A percentile compares a stretch with the other conserved stretches of the same genome.
Evolutionary conservation across 2,113 vertebrate species (phyloP).

Genomic region (Sterna hirundo): DNA sequence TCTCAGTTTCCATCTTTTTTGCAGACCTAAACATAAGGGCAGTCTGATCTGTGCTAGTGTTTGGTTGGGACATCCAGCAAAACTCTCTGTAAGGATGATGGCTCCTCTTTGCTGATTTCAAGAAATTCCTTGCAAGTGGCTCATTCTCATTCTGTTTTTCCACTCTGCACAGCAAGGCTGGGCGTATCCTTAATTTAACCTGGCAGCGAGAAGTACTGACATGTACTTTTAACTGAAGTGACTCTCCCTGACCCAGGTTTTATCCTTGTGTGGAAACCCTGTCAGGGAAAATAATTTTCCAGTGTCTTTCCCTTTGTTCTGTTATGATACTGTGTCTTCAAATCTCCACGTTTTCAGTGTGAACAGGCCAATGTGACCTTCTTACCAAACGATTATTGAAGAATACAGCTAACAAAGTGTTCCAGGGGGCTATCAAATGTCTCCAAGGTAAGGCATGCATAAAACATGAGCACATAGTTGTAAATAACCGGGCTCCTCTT

Average conservation of each 20-base stretch:
- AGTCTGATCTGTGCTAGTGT: not conserved
- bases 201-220: not conserved
- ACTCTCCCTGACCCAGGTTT: not conserved
- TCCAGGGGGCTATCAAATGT: conserved; percentile 33
- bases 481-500: conserved; percentile 59
- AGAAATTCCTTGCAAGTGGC: not conserved
- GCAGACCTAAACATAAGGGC: not conserved
- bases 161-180: not conserved
- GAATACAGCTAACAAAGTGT: conserved; percentile 12
- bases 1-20: not conserved
- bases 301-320: conserved; percentile 7
- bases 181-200: not conserved
- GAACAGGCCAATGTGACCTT: conserved; percentile 1
- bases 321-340: not conserved
- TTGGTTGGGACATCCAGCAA: not conserved
- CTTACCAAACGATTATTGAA: not conserved
- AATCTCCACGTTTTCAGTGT: not conserved
- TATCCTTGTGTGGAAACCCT: not conserved
- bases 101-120: not conserved
- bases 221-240: not conserved
- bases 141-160: not conserved
- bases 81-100: not conserved
- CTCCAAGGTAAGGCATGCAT: conserved; percentile 45
- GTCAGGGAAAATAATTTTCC: not conserved
- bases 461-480: conserved; percentile 23